Evolutionary conservation across 2,888 invertebrate genomes (phyloP), one percentile per base, ranked within the genome.

Genomic region (Campaea margaritaria): DNA sequence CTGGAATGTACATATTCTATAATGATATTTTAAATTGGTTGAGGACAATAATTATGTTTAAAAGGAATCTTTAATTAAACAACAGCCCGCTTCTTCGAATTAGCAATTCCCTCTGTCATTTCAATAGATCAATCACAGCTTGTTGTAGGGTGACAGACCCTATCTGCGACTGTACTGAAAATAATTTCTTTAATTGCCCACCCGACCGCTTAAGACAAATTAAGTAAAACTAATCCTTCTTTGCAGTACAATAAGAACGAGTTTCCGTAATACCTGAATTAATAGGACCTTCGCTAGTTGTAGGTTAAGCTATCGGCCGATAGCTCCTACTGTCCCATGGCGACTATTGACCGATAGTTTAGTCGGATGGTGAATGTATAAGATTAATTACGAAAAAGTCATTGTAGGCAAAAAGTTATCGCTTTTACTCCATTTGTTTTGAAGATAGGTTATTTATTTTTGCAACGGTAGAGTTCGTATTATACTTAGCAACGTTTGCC

Each of bases 181-280:
- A 64, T 63, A 63, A 67, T 65, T 64, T 65, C 55, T 64, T 58
- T 65, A 68, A 65, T 62, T 68, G 68, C 62, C 63, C 42, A 27
- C 39, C 28, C 21, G 51, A 43, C 45, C 28, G 16, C 41, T 15
- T 16, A 41, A 50, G 46, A 50, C 41, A 42, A 2, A 0, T 7
- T 50, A 58, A 45, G 61, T 53, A 67, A 78, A 77, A 65, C 62
- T 61, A 43, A 65, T 65, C 79, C 71, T 78, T 82, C 74, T 74
- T 74, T 65, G 31, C 61, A 54, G 62, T 48, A 64, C 63, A 70
- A 73, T 81, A 84, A 79, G 81, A 79, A 68, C 71, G 71, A 79
- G 68, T 83, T 84, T 83, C 65, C 76, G 66, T 78, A 79, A 81
- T 76, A 81, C 77, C 79, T 75, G 83, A 88, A 85, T 88, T 87